Percentiles rank a stretch among this genome's conserved stretches.
Evolutionary conservation across 2,797 vertebrate species (phyloP).

Genomic region (Choloepus didactylus): DNA sequence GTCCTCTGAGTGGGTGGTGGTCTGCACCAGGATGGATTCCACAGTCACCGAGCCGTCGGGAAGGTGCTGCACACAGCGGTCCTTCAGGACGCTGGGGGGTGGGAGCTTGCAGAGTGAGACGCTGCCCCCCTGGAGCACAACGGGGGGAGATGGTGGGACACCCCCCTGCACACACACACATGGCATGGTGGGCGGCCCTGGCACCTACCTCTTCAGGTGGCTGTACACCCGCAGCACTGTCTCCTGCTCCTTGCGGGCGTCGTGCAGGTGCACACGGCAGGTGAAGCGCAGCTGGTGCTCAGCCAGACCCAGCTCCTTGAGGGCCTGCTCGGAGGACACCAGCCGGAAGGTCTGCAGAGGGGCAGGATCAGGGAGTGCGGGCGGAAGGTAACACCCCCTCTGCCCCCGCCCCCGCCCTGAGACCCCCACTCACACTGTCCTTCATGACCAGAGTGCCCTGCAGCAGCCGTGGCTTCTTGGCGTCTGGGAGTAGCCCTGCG

Average conservation of each 20-base stretch:
- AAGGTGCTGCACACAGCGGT: constrained; percentile 96
- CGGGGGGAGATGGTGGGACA: too few relatives aligned
- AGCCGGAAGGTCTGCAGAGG: constrained; percentile 93
- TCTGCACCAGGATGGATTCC: constrained; percentile 98
- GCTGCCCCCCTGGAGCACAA: too few relatives aligned
- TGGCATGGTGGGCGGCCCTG: neutral
- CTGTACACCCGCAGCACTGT: constrained; percentile 93
- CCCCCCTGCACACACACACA: rapidly evolving
- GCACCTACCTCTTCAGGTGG: constrained; percentile 93
- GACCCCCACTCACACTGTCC: constrained; percentile 92
- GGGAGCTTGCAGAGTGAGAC: neutral
- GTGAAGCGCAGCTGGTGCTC: constrained; percentile 98
- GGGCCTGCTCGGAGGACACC: constrained; percentile 95
- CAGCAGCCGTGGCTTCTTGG: constrained; percentile 95
- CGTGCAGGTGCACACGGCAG: constrained; percentile 96
- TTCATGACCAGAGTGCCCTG: constrained; percentile 98
- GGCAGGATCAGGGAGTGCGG: neutral
- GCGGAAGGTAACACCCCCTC: rapidly evolving
- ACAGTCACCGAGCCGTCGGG: constrained; percentile 97
- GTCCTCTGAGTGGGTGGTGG: constrained; percentile 94
- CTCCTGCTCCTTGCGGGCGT: constrained; percentile 95
- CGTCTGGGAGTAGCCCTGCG: constrained; percentile 93
- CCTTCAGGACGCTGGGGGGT: constrained; percentile 92
- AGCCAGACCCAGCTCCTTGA: constrained; percentile 96
- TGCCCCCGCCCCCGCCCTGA: rapidly evolving